Evolutionary conservation across 2,888 invertebrate species (phyloP).

Genomic region (Dichetophora obliterata): DNA sequence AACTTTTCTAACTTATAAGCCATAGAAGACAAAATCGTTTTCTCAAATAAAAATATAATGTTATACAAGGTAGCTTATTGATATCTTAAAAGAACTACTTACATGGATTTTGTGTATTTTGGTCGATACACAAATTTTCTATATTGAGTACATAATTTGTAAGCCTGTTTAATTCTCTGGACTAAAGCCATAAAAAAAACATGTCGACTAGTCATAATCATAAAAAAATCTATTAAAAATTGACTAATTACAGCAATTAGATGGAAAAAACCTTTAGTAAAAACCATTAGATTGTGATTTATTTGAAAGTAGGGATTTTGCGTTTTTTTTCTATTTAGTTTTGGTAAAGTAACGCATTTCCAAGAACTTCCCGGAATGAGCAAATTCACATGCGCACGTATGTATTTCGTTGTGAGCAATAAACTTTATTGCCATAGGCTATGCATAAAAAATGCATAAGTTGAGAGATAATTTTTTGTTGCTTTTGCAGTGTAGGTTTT

Average conservation of each 20-base stretch:
- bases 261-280: neutral
- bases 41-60: no score
- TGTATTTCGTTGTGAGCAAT: no score
- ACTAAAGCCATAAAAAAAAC: no score
- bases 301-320: neutral
- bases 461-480: neutral
- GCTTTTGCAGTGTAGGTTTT: neutral
- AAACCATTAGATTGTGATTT: neutral
- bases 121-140: no score
- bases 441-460: neutral
- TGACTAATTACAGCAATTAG: slow-evolving; percentile 4
- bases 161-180: no score
- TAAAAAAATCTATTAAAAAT: neutral
- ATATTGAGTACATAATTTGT: no score
- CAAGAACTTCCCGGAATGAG: neutral
- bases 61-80: no score
- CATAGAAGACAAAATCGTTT: no score
- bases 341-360: neutral
- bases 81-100: no score
- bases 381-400: no score
- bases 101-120: no score
- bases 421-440: neutral
- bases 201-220: neutral
- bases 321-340: neutral
- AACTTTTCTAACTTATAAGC: no score